Conservation (phyloP, 2,113 vertebrate genomes). For the Dryoscopus gambensis region DNA sequence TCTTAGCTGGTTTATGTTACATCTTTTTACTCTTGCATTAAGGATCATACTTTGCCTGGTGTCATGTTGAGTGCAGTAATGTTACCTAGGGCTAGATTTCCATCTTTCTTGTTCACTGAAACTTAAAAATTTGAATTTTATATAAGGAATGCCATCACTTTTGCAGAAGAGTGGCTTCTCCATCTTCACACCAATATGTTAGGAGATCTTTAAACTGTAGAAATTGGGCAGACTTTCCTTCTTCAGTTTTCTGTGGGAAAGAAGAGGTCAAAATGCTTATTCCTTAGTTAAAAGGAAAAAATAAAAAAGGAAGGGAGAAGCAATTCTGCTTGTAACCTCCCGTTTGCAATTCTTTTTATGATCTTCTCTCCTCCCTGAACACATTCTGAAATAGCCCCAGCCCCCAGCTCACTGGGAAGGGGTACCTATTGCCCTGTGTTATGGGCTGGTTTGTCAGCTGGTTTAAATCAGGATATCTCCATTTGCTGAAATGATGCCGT, state of each 20-base stretch:
- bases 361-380: conserved; percentile 4
- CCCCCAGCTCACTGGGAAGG: background rate
- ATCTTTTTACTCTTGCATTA: background rate
- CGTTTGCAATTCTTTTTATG: conserved; percentile 27
- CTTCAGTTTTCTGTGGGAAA: background rate
- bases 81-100: background rate
- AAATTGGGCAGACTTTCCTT: background rate
- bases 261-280: background rate
- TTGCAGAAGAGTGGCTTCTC: background rate
- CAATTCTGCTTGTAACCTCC: background rate
- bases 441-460: conserved; percentile 9
- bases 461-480: conserved; percentile 30
- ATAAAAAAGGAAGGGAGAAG: background rate
- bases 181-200: background rate
- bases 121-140: conserved; percentile 7
- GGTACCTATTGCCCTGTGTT: background rate
- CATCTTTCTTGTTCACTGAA: background rate
- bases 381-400: background rate
- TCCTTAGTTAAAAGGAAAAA: background rate
- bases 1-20: background rate
- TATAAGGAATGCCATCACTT: background rate
- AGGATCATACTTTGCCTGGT: background rate
- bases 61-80: background rate
- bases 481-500: background rate
- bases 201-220: background rate